A percentile compares a stretch with the other conserved stretches of the same genome.
These are phyloP conservation scores for Chloroceryle amazona DNA, from an alignment of 2,797 vertebrate genomes.

Conservation along the genomic window DNA sequence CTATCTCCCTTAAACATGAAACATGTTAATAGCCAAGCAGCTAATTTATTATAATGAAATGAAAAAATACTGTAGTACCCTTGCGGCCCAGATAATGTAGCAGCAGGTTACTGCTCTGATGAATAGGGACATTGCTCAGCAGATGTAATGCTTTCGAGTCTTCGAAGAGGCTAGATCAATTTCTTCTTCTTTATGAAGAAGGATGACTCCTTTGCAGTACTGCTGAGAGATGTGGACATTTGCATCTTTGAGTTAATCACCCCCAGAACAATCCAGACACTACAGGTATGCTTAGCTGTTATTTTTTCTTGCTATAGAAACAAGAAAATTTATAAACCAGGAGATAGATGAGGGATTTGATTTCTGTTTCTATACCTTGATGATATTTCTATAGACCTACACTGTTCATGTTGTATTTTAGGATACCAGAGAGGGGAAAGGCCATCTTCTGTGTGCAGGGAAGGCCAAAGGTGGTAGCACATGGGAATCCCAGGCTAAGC, in stretches of 20 bases:
- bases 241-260: conserved; percentile 3
- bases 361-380: background rate
- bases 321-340: background rate
- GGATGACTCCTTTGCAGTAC: background rate
- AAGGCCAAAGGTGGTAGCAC: background rate
- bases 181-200: conserved; percentile 19
- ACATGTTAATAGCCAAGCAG: background rate
- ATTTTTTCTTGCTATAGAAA: conserved; percentile 10
- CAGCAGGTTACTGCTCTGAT: conserved; percentile 49
- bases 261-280: background rate
- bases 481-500: background rate
- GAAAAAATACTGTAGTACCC: conserved; percentile 26
- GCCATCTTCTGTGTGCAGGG: rapidly evolving
- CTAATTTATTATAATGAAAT: conserved; percentile 52
- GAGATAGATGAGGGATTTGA: background rate
- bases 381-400: background rate
- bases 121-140: conserved; percentile 2
- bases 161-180: conserved; percentile 26
- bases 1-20: conserved; percentile 37
- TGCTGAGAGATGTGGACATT: background rate
- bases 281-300: background rate
- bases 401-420: background rate
- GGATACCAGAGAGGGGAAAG: background rate
- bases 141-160: background rate
- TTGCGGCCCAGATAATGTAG: background rate